These are phyloP conservation scores for Amblyopsis hoosieri DNA, from an alignment of 2,797 vertebrate genomes.

Conservation along the genomic window DNA sequence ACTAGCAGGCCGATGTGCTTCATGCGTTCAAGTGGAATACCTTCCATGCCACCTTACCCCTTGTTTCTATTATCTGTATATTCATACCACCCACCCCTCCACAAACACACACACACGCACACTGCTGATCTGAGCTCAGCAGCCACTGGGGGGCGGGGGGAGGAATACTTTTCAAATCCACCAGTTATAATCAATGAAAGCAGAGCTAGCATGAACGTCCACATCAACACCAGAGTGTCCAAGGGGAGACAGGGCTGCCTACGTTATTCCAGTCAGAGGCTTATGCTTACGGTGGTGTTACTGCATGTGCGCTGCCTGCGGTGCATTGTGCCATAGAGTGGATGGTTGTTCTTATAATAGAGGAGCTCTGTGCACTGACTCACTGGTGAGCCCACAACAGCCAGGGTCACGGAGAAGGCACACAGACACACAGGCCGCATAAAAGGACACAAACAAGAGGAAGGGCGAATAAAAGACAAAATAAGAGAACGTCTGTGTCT, in stretches of 20 bases:
- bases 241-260: conserved; percentile 27
- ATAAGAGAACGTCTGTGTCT: conserved; percentile 11
- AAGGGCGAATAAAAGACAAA: conserved; percentile 19
- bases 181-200: conserved; percentile 34
- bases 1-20: conserved; percentile 27
- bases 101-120: neutral
- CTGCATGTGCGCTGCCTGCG: too few species aligned
- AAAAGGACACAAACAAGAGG: conserved; percentile 38
- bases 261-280: neutral
- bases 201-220: conserved; percentile 4
- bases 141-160: too few species aligned
- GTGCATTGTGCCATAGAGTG: too few species aligned
- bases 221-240: conserved; percentile 11
- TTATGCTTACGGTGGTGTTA: conserved; percentile 15
- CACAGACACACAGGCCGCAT: conserved; percentile 19
- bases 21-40: conserved; percentile 13
- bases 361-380: conserved; percentile 49
- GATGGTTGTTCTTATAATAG: conserved; percentile 48
- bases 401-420: conserved; percentile 43
- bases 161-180: conserved; percentile 30
- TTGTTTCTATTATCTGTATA: neutral
- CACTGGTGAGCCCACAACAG: conserved; percentile 34
- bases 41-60: neutral
- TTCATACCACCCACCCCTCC: neutral
- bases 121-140: neutral